Base-by-base conservation (phyloP, 2,113 vertebrate genomes). In the Grallaria varia region DNA sequence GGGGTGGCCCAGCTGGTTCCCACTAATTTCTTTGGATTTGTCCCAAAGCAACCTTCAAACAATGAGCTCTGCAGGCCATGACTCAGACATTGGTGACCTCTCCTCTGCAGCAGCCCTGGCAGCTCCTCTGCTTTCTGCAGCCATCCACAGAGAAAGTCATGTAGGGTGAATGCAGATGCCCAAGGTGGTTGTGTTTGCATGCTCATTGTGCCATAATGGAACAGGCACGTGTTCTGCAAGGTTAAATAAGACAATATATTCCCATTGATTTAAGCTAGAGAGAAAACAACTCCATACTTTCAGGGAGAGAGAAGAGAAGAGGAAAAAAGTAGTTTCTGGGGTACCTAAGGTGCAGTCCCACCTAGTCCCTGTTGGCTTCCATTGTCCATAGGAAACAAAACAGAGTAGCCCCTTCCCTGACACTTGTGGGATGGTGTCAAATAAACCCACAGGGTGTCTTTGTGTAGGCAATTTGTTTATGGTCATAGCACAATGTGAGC, bases 371-470 rank as follows among this genome's bases (percentile, higher is more conserved):
- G 39, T 77, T 86, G 88, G 75, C 33, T 96, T 85, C 85, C 58
- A 84, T 92, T 95, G 89, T 96, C 75, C 58, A 31, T 74, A 60
- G 68, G 64, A 95, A 95, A 88, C 71, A 94, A 93, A 96, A 52
- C 22, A 56, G 74, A 81, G 68, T 64, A 84, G 35, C n/a, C 39
- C 66, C 84, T 75, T 84, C 91, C 53, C 42, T 66, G 93, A 30
- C 53, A 79, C 33, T 77, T 59, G 42, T 74, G 91, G 83, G 84
- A 79, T 16, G 5, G 28, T 50, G 47, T 88, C 66, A 63, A 53
- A 95, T 62, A 77, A 95, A 5, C 39, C 30, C 58, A 71, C 68
- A 55, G 24, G 3, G 0, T 79, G 89, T 72, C 66, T 80, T 87
- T 88, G 58, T 77, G 62, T 62, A 50, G 73, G 35, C 28, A 86